Percentiles rank a stretch among this genome's conserved stretches.
Evolutionary conservation across 2,797 vertebrate genomes (phyloP).

Genomic region (Holocentrus rufus): DNA sequence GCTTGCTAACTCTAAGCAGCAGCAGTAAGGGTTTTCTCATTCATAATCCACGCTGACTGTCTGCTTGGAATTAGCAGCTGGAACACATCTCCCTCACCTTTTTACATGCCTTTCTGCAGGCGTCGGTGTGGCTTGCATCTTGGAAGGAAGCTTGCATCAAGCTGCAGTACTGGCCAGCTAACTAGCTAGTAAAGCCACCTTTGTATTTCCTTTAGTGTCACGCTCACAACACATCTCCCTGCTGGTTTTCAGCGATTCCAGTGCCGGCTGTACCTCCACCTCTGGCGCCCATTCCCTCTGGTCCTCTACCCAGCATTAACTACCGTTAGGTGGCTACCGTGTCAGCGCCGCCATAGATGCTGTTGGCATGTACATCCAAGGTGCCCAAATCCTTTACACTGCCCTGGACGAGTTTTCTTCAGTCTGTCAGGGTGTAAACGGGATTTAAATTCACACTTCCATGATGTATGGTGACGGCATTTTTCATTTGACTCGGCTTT

Average conservation of each 20-base stretch:
- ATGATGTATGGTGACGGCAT: slow-evolving; percentile 33
- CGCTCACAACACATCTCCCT: slow-evolving; percentile 57
- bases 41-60: not conserved
- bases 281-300: slow-evolving; percentile 28
- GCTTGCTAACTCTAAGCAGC: slow-evolving; percentile 35
- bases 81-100: slow-evolving; percentile 58
- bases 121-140: slow-evolving; percentile 21
- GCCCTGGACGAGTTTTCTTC: slow-evolving; percentile 7
- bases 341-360: slow-evolving; percentile 29
- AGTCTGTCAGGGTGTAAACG: slow-evolving; percentile 30
- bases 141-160: slow-evolving; percentile 18
- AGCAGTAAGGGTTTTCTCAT: not conserved
- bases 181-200: slow-evolving; percentile 45
- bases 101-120: slow-evolving; percentile 18
- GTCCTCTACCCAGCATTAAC: not conserved
- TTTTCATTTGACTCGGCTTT: slow-evolving; percentile 43
- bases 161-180: slow-evolving; percentile 31
- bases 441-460: not conserved
- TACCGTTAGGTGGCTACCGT: slow-evolving; percentile 38
- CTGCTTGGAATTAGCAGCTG: not conserved
- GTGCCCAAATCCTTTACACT: slow-evolving; percentile 5
- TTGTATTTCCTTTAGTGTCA: slow-evolving; percentile 38
- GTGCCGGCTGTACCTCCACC: slow-evolving; percentile 32
- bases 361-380: slow-evolving; percentile 4
- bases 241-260: slow-evolving; percentile 34